phyloP scores from a whole-genome alignment of 1,140 invertebrate species.

The Aphaenogaster floridana region DNA sequence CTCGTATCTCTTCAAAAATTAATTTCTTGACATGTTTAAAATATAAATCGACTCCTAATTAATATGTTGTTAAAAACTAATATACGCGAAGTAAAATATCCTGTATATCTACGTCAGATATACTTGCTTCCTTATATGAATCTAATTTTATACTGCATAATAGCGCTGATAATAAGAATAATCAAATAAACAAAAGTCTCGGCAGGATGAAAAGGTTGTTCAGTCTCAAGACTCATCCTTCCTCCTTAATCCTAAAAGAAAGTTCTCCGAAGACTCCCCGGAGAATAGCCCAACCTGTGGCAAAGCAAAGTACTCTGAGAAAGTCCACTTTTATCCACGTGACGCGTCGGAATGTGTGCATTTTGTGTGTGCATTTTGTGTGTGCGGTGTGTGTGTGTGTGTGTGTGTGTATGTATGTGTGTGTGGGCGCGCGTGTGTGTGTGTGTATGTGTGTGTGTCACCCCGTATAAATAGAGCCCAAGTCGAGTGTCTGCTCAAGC shows the following conservation, averaged over 20 bases:
- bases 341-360: conserved; percentile 32
- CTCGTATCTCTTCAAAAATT: no score
- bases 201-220: conserved; percentile 20
- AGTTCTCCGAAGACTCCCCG: conserved; percentile 45
- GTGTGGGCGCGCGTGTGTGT: background rate
- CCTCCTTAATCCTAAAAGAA: conserved; percentile 52
- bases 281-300: conserved; percentile 22
- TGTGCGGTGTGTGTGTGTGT: background rate
- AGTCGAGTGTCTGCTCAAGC: conserved; percentile 58
- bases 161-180: background rate
- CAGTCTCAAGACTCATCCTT: conserved; percentile 36
- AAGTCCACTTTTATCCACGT: conserved; percentile 49
- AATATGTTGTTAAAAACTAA: background rate
- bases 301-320: conserved; percentile 52
- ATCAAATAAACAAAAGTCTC: conserved; percentile 39
- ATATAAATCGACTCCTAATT: background rate
- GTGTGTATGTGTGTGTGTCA: conserved; percentile 30
- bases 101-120: background rate
- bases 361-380: background rate
- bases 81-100: background rate
- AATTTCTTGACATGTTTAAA: no score
- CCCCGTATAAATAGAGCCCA: conserved; percentile 48
- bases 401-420: background rate
- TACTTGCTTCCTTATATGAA: background rate
- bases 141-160: conserved; percentile 7